Percentiles rank a stretch among this genome's conserved stretches.
Conservation (phyloP, 2,797 vertebrate genomes). For the Podarcis siculus region DNA sequence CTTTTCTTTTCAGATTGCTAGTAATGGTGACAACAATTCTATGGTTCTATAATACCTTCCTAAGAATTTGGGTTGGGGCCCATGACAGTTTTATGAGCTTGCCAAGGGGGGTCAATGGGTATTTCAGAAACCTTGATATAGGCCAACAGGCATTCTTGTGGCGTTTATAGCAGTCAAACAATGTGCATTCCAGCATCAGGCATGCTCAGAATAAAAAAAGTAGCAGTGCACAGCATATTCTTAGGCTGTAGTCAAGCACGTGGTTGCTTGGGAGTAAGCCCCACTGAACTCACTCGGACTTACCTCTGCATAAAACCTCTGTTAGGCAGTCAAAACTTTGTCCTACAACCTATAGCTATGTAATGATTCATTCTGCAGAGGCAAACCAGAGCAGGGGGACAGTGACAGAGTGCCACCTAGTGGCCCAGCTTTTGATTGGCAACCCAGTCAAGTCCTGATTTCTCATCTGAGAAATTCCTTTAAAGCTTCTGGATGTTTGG, state of each 20-base stretch:
- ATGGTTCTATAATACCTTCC: too few relatives aligned
- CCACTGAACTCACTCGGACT: neutral
- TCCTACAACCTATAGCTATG: neutral
- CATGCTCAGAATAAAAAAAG: neutral
- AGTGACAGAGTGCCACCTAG: conserved; percentile 50
- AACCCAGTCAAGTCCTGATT: neutral
- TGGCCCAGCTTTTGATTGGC: neutral
- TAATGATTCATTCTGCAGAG: neutral
- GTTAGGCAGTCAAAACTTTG: neutral
- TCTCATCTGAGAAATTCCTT: neutral
- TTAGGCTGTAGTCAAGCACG: neutral
- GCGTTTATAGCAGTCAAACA: neutral
- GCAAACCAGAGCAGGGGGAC: accelerated
- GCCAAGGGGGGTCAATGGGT: too few relatives aligned
- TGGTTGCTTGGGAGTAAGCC: neutral
- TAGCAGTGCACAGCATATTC: neutral
- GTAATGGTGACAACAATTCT: too few relatives aligned
- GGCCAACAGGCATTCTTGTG: too few relatives aligned
- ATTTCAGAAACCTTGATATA: too few relatives aligned
- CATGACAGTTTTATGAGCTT: too few relatives aligned
- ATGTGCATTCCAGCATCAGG: neutral
- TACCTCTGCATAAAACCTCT: neutral
- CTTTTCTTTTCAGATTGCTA: too few relatives aligned
- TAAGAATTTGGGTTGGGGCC: too few relatives aligned
- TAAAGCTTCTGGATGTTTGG: neutral